Base-by-base conservation (phyloP, 2,113 vertebrate species). In the Gymnogyps californianus region DNA sequence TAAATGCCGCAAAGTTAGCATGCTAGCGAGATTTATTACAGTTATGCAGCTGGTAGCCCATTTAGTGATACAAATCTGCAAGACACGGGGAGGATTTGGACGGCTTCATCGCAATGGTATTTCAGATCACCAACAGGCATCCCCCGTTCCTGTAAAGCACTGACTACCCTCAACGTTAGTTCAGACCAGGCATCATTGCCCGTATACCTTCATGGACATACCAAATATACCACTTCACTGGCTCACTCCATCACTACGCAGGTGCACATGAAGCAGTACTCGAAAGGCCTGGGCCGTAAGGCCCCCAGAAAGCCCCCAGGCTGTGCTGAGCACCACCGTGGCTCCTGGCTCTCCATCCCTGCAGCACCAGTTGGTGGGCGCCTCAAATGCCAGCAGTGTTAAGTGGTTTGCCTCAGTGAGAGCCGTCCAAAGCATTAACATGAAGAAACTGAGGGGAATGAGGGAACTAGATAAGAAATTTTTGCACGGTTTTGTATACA, bases 111-210 rank as follows among this genome's bases (percentile, higher is more conserved):
- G 26, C 46, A 25, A 1, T 28, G 17, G 16, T 32, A 52, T 17
- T 29, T 46, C 65, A 78, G 34, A 51, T 38, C 38, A 24, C 44
- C 71, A 67, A 18, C 10, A 16, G 21, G 34, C 22, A 44, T 9
- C 52, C 9, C 28, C 4, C 2, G 16, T 57, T 32, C 67, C 36
- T 14, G 5, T 40, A 46, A 65, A 13, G 11, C 32, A 16, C 55
- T 0, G 2, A 38, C 12, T 36, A 32, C 42, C 29, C 59, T 88
- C 42, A 38, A 2, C 2, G 0, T 40, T 22, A 15, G 8, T 42
- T 59, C 49, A 65, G 40, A 47, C 21, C 31, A 46, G 11, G 22
- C 62, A 31, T 40, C 31, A 1, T 1, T 71, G 38, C 52, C 40
- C 26, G 4, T 28, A 22, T 34, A n/a, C 40, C 47, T 67, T 55